Conservation (phyloP, 2,113 vertebrate genomes). For the Platycercus adscitus region DNA sequence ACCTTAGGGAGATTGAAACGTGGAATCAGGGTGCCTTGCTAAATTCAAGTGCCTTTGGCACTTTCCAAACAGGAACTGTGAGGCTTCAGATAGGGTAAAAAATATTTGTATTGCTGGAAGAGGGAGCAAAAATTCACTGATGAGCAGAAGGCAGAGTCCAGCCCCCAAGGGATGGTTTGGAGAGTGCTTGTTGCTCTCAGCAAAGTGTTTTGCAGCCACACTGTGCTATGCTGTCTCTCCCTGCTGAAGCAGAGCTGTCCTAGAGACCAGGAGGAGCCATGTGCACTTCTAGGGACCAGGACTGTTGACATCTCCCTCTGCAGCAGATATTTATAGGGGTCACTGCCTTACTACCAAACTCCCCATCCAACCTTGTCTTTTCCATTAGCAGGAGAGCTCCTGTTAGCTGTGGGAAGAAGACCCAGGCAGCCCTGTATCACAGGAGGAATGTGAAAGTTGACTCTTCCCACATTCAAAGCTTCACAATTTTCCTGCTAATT, state of each 20-base stretch:
- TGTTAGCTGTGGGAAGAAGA: not conserved
- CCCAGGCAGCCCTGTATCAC: not conserved
- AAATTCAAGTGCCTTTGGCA: not conserved
- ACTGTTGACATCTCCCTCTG: not conserved
- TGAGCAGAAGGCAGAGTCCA: not conserved
- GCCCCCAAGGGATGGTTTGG: not conserved
- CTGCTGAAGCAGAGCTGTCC: not conserved
- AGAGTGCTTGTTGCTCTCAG: not conserved
- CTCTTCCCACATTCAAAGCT: not conserved
- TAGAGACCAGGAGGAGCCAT: not conserved
- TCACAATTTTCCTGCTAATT: not conserved
- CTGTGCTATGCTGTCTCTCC: not conserved
- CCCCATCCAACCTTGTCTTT: not conserved
- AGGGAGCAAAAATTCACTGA: not conserved
- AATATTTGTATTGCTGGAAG: not conserved
- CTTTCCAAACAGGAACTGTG: not conserved
- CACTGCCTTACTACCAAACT: not conserved
- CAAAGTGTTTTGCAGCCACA: not conserved
- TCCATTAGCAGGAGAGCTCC: not conserved
- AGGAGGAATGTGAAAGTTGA: not conserved
- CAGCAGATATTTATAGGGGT: constrained; percentile 35
- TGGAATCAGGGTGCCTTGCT: not conserved
- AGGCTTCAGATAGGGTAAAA: not conserved
- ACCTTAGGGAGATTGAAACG: not conserved
- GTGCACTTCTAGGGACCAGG: not conserved